Evolutionary conservation across 2,797 vertebrate genomes (phyloP).

Genomic region (Linurgus olivaceus): DNA sequence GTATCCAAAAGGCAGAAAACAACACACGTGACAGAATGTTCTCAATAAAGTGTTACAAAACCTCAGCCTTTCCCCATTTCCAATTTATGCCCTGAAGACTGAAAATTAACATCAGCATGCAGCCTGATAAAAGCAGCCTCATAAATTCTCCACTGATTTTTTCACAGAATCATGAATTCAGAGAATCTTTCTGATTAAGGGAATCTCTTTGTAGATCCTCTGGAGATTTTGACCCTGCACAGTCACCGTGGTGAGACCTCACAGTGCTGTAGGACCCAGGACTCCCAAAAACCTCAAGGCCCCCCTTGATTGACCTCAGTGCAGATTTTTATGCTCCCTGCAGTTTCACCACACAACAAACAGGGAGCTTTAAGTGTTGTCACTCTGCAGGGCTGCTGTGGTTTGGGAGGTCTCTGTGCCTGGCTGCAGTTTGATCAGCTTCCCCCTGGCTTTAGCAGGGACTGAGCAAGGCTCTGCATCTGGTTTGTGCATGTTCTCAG

Average conservation of each 20-base stretch:
- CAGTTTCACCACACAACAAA: neutral
- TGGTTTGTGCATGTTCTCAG: neutral
- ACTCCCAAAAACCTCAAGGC: neutral
- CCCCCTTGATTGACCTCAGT: neutral
- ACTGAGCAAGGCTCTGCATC: neutral
- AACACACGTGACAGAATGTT: rapidly evolving
- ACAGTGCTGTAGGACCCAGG: neutral
- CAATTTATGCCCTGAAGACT: neutral
- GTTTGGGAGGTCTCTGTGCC: neutral
- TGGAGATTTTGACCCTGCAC: neutral
- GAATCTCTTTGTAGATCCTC: neutral
- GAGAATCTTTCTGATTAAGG: neutral
- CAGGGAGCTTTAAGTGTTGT: neutral
- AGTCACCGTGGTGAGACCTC: neutral
- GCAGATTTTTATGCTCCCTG: neutral
- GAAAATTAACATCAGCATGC: neutral
- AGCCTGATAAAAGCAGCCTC: neutral
- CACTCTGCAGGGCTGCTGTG: neutral
- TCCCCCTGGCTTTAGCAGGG: neutral
- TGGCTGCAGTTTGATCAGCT: neutral
- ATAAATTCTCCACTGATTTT: neutral
- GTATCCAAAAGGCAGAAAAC: neutral
- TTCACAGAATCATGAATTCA: neutral
- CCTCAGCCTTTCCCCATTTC: neutral
- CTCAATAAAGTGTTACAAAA: neutral